Conservation (phyloP, 2,113 vertebrate species). For the Malurus cyaneus region DNA sequence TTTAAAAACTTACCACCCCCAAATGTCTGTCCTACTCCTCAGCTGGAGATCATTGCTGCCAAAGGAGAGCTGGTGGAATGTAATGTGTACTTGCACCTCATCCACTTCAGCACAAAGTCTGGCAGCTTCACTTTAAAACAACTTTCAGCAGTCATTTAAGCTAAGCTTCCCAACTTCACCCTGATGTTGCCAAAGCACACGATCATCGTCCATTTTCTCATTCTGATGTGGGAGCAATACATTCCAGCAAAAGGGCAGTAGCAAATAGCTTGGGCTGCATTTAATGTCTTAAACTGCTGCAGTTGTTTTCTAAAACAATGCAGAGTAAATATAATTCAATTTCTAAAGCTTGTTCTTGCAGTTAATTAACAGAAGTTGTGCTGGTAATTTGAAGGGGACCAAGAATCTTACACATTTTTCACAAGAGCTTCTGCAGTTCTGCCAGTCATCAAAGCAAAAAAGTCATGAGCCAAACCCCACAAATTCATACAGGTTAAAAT, state of each 20-base stretch:
- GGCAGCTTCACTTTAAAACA: slow-evolving; percentile 50
- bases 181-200: slow-evolving; percentile 42
- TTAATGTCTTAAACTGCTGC: not conserved
- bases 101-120: slow-evolving; percentile 45
- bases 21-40: slow-evolving; percentile 36
- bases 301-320: not conserved
- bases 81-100: slow-evolving; percentile 28
- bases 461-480: not conserved
- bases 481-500: not conserved
- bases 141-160: slow-evolving; percentile 30
- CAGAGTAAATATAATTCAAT: not conserved
- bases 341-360: not conserved
- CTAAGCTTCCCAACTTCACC: slow-evolving; percentile 25
- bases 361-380: not conserved
- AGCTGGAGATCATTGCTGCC: slow-evolving; percentile 40
- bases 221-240: slow-evolving; percentile 9
- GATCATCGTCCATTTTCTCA: slow-evolving; percentile 48
- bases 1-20: slow-evolving; percentile 52
- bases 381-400: not conserved
- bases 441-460: not conserved
- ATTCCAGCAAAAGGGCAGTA: slow-evolving; percentile 31
- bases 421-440: not conserved
- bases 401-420: not conserved
- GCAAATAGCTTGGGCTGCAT: not conserved
- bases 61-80: slow-evolving; percentile 52